A percentile compares a stretch with the other conserved stretches of the same genome.
Evolutionary conservation across 2,113 vertebrate species (phyloP).

Genomic region (Periophthalmus modestus): DNA sequence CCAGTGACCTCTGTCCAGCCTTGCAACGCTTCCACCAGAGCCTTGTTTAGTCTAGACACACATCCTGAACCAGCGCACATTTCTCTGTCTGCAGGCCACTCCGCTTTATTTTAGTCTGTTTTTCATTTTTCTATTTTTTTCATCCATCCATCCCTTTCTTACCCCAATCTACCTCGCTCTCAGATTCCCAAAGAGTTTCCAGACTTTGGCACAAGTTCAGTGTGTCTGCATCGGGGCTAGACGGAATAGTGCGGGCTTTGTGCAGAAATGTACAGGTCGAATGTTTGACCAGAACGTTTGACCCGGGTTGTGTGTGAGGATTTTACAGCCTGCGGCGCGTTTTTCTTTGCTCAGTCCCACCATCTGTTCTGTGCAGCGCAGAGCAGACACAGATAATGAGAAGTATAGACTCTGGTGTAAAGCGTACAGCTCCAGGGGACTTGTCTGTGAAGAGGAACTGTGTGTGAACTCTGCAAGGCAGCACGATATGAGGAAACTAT

Average conservation of each 20-base stretch:
- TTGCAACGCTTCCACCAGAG: conserved; percentile 58
- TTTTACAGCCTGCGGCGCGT: conserved; percentile 62
- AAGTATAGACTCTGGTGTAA: conserved; percentile 56
- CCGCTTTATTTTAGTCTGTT: conserved; percentile 38
- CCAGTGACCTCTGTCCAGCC: conserved; percentile 62
- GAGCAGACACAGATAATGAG: conserved; percentile 58
- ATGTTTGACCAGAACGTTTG: conserved; percentile 70
- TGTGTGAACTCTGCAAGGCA: conserved; percentile 26
- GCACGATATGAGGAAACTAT: background rate
- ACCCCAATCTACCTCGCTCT: conserved; percentile 46
- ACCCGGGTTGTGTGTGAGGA: conserved; percentile 54
- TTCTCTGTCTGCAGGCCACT: conserved; percentile 73
- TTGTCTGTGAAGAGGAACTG: conserved; percentile 21
- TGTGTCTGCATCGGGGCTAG: conserved; percentile 60
- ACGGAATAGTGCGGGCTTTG: conserved; percentile 76
- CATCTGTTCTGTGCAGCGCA: conserved; percentile 65
- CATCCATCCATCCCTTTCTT: conserved; percentile 27
- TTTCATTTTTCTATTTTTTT: background rate
- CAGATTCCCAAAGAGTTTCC: conserved; percentile 69
- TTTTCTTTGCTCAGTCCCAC: conserved; percentile 49
- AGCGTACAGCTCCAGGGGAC: conserved; percentile 47
- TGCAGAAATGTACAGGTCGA: conserved; percentile 64
- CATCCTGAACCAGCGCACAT: conserved; percentile 72
- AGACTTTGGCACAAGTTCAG: conserved; percentile 67
- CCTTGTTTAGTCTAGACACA: conserved; percentile 75